Base-by-base conservation (phyloP, 2,888 invertebrate species). In the Melipona beecheii region DNA sequence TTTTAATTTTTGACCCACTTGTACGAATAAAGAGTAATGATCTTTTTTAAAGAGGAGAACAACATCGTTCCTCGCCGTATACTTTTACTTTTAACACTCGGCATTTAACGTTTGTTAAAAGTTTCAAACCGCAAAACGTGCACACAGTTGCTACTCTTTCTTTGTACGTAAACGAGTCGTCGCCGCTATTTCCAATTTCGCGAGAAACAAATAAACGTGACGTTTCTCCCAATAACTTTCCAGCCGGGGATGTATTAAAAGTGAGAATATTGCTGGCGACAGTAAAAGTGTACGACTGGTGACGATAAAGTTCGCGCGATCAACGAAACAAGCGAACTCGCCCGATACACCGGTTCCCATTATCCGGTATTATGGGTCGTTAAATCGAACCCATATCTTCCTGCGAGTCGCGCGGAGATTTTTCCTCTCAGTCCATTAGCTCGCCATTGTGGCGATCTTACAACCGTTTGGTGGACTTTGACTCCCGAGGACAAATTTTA, bases 331-430 rank as follows among this genome's bases (percentile, higher is more conserved):
- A 80, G n/a, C 62, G 31, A 13, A 70, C 66, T 24, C 21, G 27
- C 43, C 58, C 19, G 36, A 24, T 27, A 60, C 73, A 50, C 65
- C 24, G 62, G 76, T 65, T 68, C 70, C 27, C 78, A 81, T 88
- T 75, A 70, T 83, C 49, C 69, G 58, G 43, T 62, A 78, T 81
- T 78, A 87, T 72, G 78, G 73, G 71, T 83, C 81, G 78, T 86
- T 87, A 81, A 86, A 86, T 78, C 77, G 69, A 62, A 75, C 73
- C 52, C 24, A 58, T 78, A 75, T 75, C 52, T 43, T 78, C 60
- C 36, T 68, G 19, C 60, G 66, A 81, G 81, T 75, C 66, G 27
- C 50, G 27, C 56, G 52, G 50, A 69, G 49, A 36, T 76, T 54
- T 76, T 54, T 66, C 31, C 70, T 64, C 50, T 79, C 75, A 50